A percentile compares a stretch with the other conserved stretches of the same genome.
These are phyloP conservation scores for Eufriesea mexicana DNA, from an alignment of 1,140 invertebrate genomes.

Conservation along the genomic window DNA sequence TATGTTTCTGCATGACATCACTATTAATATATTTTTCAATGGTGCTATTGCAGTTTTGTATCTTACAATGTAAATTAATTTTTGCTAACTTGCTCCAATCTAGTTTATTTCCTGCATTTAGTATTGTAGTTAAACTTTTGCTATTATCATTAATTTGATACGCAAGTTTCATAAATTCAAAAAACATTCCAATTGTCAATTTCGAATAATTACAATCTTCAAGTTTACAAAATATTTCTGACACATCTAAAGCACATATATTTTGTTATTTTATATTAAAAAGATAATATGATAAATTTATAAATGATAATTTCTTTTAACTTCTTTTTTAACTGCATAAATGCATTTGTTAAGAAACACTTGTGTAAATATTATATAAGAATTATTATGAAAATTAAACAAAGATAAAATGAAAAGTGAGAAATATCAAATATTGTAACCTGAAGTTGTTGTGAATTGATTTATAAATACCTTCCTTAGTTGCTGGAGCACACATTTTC, in stretches of 20 bases:
- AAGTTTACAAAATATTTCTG: slow-evolving; percentile 47
- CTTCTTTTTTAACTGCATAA: background rate
- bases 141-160: slow-evolving; percentile 86
- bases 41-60: slow-evolving; percentile 22
- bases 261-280: slow-evolving; percentile 3
- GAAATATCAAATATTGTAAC: slow-evolving; percentile 11
- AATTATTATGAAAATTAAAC: slow-evolving; percentile 20
- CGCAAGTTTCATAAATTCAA: slow-evolving; percentile 88
- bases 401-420: slow-evolving; percentile 24
- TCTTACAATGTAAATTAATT: slow-evolving; percentile 74
- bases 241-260: slow-evolving; percentile 39
- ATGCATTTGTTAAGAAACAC: background rate
- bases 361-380: slow-evolving; percentile 10
- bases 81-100: slow-evolving; percentile 85
- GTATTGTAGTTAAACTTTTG: slow-evolving; percentile 83
- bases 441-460: slow-evolving; percentile 34
- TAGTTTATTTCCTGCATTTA: slow-evolving; percentile 83
- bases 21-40: slow-evolving; percentile 4
- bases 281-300: slow-evolving; percentile 14
- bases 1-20: slow-evolving; percentile 18
- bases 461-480: slow-evolving; percentile 42
- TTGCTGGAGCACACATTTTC: slow-evolving; percentile 19
- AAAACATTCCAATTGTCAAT: slow-evolving; percentile 87
- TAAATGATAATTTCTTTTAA: background rate
- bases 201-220: slow-evolving; percentile 53